Percentiles rank a stretch among this genome's conserved stretches.
Evolutionary conservation across 2,113 vertebrate genomes (phyloP).

Genomic region (Dunckerocampus dactyliophorus): DNA sequence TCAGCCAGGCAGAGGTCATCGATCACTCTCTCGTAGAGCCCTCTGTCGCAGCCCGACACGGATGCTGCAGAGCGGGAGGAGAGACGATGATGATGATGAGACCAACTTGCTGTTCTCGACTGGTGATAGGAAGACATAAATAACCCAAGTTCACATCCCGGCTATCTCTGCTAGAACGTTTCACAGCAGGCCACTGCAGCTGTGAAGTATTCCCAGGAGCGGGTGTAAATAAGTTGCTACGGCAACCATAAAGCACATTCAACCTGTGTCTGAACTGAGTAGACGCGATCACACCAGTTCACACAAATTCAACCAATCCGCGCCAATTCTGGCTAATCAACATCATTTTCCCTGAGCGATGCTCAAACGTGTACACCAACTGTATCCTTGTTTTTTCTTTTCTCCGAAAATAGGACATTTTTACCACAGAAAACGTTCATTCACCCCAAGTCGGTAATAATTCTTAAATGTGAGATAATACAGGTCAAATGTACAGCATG

Average conservation of each 20-base stretch:
- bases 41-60: slow-evolving; percentile 35
- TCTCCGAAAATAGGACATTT: too few relatives aligned
- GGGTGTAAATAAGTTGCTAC: slow-evolving; percentile 29
- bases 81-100: background rate
- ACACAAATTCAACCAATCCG: too few relatives aligned
- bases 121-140: slow-evolving; percentile 10
- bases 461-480: too few relatives aligned
- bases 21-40: slow-evolving; percentile 43
- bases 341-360: too few relatives aligned
- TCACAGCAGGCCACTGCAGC: background rate
- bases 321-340: too few relatives aligned
- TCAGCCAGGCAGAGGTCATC: slow-evolving; percentile 42
- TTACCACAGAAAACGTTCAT: too few relatives aligned
- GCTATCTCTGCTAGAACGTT: slow-evolving; percentile 28
- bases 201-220: background rate
- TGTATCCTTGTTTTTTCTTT: too few relatives aligned
- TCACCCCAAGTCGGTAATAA: too few relatives aligned
- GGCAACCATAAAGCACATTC: background rate
- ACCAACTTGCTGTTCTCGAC: background rate
- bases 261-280: background rate
- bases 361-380: too few relatives aligned
- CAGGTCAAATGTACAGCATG: too few relatives aligned
- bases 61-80: slow-evolving; percentile 14
- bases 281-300: too few relatives aligned
- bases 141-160: slow-evolving; percentile 32